Percentiles rank a stretch among this genome's conserved stretches.
These are phyloP conservation scores for Pelodiscus sinensis DNA, from an alignment of 2,113 vertebrate species.

Conservation along the genomic window DNA sequence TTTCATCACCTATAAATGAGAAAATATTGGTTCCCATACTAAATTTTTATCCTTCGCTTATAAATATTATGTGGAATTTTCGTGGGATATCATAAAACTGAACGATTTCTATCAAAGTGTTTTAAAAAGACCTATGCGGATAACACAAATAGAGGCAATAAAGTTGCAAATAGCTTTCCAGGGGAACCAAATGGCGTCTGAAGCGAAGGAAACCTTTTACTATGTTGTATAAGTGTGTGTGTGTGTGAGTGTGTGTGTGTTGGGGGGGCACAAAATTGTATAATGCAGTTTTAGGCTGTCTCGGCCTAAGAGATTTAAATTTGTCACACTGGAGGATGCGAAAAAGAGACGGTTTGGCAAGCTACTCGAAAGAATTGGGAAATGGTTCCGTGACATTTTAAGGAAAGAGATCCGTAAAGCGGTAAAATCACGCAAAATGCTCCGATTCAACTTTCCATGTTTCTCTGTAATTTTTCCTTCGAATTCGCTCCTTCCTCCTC, in stretches of 20 bases:
- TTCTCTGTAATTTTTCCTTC: not conserved
- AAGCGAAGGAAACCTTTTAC: slow-evolving; percentile 10
- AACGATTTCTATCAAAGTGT: slow-evolving; percentile 81
- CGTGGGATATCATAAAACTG: slow-evolving; percentile 79
- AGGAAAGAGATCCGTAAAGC: slow-evolving; percentile 33
- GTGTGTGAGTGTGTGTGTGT: too few species aligned
- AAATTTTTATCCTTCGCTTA: slow-evolving; percentile 83
- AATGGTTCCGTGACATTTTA: not conserved
- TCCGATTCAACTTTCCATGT: slow-evolving; percentile 51
- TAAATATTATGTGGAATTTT: slow-evolving; percentile 83
- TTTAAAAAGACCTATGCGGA: slow-evolving; percentile 81
- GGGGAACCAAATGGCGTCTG: slow-evolving; percentile 74
- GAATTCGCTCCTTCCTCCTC: not conserved
- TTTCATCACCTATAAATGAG: slow-evolving; percentile 84
- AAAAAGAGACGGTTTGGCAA: not conserved
- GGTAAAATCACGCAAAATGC: slow-evolving; percentile 49
- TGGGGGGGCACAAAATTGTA: slow-evolving; percentile 47
- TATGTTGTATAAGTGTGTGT: not conserved
- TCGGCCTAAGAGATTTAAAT: slow-evolving; percentile 74
- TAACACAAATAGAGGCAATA: slow-evolving; percentile 84
- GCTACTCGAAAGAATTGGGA: slow-evolving; percentile 13
- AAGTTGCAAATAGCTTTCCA: slow-evolving; percentile 76
- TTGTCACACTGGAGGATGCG: slow-evolving; percentile 37
- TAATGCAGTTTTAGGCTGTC: slow-evolving; percentile 60
- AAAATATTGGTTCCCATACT: slow-evolving; percentile 81